Evolutionary conservation across 1,140 invertebrate genomes (phyloP).

Genomic region (Muscidifurax raptorellus): DNA sequence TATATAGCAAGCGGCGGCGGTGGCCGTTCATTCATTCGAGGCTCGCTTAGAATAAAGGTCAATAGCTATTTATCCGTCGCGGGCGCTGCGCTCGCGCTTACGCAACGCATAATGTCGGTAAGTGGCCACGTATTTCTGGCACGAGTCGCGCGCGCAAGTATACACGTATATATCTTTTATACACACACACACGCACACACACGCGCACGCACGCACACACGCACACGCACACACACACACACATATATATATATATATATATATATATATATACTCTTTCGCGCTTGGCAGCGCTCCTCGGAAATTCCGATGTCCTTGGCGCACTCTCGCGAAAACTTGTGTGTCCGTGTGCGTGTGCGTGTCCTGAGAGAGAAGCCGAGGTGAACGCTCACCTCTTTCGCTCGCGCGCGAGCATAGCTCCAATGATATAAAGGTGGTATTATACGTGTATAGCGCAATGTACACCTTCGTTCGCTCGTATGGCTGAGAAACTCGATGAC

Average conservation of each 20-base stretch:
- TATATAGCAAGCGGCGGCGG: neutral
- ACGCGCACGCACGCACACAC: too few species aligned
- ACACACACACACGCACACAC: neutral
- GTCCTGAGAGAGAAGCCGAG: conserved; percentile 11
- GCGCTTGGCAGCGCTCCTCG: conserved; percentile 18
- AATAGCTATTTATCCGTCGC: conserved; percentile 59
- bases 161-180: neutral
- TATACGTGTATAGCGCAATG: neutral
- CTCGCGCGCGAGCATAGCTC: neutral
- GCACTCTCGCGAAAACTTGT: neutral
- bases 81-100: conserved; percentile 2
- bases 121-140: conserved; percentile 53
- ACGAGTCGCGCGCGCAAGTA: neutral
- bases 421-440: neutral
- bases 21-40: conserved; percentile 32
- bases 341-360: neutral
- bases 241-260: neutral
- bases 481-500: conserved; percentile 19
- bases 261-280: neutral
- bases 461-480: neutral
- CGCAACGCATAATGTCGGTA: conserved; percentile 46
- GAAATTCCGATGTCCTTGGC: conserved; percentile 38
- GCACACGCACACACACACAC: too few species aligned
- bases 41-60: conserved; percentile 57
- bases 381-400: conserved; percentile 4